Base-by-base conservation (phyloP, 2,113 vertebrate genomes). In the Takifugu bimaculatus region DNA sequence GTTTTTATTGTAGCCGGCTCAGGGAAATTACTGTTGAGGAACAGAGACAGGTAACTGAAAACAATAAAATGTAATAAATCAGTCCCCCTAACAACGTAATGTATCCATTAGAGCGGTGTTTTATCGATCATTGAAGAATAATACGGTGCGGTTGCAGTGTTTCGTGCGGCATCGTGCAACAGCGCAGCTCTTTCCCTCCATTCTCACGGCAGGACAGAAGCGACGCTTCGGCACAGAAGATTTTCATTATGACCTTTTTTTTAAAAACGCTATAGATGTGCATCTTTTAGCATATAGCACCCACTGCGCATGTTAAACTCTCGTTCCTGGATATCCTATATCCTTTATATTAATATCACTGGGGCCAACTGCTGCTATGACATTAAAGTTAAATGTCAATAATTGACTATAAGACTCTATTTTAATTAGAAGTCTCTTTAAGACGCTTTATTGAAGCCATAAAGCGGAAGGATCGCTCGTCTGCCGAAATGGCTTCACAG, bases 1-100 rank as follows among this genome's bases (percentile, higher is more conserved):
- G 63, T 63, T 72, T 77, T 80, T 79, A 84, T 68, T 57, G 67
- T 63, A 26, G 61, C 42, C 58, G 63, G 64, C 60, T 57, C 54
- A 50, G 63, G 74, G 80, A 74, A 80, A 79, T 80, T 74, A 82
- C 68, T 26, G 65, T 69, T 57, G 54, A 78, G 50, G 71, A 75
- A 71, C 55, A 71, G 57, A 60, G 68, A 77, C 50, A 63, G 65
- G 73, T 74, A 66, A 70, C 69, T 62, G 65, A 70, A 73, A 84
- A 71, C 57, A 74, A 72, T 79, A 79, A 82, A 84, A 65, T 14
- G 35, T 42, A 56, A 83, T 73, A 85, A 80, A 81, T 80, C 72
- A 68, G 70, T 81, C 73, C 77, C 54, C 60, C 52, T 54, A 64
- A 62, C 50, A 54, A 32, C 52, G 26, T 80, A 74, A 77, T 81